Conservation (phyloP, 2,113 vertebrate species). For the Otis tarda region DNA sequence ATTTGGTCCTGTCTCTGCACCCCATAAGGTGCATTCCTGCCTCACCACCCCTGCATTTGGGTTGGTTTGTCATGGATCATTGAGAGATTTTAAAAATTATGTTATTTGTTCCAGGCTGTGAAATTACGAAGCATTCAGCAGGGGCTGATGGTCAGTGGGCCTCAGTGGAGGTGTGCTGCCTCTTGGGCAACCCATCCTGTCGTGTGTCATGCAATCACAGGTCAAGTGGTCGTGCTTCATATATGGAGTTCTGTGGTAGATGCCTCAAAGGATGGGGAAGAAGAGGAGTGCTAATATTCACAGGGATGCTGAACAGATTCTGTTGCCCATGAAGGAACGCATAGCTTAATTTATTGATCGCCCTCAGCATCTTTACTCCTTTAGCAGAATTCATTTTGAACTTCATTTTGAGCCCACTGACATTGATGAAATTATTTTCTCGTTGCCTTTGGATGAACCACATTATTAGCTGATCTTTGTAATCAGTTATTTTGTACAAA, state of each 20-base stretch:
- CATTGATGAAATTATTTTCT: background rate
- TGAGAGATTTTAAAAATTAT: background rate
- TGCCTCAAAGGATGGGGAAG: background rate
- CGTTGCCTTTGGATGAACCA: background rate
- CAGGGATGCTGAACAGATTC: background rate
- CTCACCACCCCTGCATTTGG: background rate
- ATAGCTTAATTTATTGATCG: background rate
- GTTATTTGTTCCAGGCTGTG: background rate
- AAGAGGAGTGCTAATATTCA: background rate
- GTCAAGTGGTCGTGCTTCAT: background rate
- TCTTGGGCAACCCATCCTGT: background rate
- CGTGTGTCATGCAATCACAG: background rate
- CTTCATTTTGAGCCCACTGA: background rate
- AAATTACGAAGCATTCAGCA: background rate
- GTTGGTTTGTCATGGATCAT: background rate
- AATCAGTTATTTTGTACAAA: background rate
- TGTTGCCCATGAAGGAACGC: background rate
- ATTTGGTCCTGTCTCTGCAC: background rate
- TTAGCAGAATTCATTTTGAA: background rate
- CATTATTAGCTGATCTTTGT: background rate
- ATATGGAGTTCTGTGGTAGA: background rate
- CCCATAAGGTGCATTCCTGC: background rate
- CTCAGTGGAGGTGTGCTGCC: background rate
- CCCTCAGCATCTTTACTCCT: background rate
- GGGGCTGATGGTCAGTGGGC: background rate